phyloP scores from a whole-genome alignment of 2,113 vertebrate species.

The Ictalurus furcatus region DNA sequence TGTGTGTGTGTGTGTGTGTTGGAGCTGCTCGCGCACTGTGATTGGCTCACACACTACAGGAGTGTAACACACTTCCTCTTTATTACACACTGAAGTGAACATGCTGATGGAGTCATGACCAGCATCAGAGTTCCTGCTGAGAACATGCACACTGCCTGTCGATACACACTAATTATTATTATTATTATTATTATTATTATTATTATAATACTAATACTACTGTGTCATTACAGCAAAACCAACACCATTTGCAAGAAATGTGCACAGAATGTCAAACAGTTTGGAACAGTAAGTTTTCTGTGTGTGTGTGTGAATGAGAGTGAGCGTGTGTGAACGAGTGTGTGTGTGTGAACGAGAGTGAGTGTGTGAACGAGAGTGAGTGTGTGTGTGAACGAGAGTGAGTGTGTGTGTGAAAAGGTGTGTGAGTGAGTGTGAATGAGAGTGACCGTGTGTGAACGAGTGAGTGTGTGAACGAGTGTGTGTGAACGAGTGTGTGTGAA shows the following conservation, averaged over 20 bases:
- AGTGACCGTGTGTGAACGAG: no score
- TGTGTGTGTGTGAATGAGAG: background rate
- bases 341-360: no score
- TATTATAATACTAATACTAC: background rate
- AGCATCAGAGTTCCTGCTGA: background rate
- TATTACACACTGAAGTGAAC: background rate
- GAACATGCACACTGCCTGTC: background rate
- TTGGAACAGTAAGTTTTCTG: conserved; percentile 88
- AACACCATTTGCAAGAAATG: conserved; percentile 99
- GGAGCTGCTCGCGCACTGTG: background rate
- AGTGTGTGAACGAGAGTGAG: no score
- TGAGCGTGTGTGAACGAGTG: background rate
- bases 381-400: no score
- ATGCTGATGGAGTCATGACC: background rate
- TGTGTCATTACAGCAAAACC: conserved; percentile 84
- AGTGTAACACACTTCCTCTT: background rate
- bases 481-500: no score
- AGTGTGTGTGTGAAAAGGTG: no score
- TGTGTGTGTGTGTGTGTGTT: background rate
- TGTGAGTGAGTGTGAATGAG: no score
- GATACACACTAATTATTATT: background rate
- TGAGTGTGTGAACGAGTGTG: no score
- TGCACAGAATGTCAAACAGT: conserved; percentile 98
- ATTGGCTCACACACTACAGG: no score
- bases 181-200: no score